These are phyloP conservation scores for Montipora capitata DNA, from an alignment of 92 coral and sea anemone genomes.

Conservation along the genomic window DNA sequence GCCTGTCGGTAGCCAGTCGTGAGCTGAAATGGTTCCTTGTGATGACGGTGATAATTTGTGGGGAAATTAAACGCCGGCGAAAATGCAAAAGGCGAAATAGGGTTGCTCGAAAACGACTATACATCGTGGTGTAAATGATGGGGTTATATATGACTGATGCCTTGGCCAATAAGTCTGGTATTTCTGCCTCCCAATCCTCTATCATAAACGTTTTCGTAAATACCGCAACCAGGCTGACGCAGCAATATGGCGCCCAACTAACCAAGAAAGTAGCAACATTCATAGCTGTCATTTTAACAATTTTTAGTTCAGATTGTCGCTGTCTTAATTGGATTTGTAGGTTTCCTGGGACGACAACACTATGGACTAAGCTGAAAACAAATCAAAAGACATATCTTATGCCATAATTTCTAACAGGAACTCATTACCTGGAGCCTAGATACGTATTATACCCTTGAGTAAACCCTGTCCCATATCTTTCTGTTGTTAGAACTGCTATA, in stretches of 20 bases:
- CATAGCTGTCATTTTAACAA: conserved; percentile 68
- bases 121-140: conserved; percentile 70
- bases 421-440: too few species aligned
- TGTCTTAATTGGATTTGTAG: conserved; percentile 45
- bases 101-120: conserved; percentile 62
- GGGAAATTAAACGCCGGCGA: not conserved
- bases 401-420: too few species aligned
- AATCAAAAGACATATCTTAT: not conserved
- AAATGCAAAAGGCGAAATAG: conserved; percentile 36
- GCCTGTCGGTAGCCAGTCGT: not conserved
- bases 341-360: conserved; percentile 38
- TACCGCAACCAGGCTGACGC: conserved; percentile 67
- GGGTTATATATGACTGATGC: conserved; percentile 87
- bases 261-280: conserved; percentile 64
- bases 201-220: conserved; percentile 50
- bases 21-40: not conserved
- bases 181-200: conserved; percentile 56
- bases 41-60: not conserved
- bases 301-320: conserved; percentile 46
- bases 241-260: conserved; percentile 89
- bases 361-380: conserved; percentile 32
- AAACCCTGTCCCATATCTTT: too few species aligned
- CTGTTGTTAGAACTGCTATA: too few species aligned
- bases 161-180: conserved; percentile 83
- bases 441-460: too few species aligned